Evolutionary conservation across 2,888 invertebrate species (phyloP).

Genomic region (Gymnoscelis rufifasciata): DNA sequence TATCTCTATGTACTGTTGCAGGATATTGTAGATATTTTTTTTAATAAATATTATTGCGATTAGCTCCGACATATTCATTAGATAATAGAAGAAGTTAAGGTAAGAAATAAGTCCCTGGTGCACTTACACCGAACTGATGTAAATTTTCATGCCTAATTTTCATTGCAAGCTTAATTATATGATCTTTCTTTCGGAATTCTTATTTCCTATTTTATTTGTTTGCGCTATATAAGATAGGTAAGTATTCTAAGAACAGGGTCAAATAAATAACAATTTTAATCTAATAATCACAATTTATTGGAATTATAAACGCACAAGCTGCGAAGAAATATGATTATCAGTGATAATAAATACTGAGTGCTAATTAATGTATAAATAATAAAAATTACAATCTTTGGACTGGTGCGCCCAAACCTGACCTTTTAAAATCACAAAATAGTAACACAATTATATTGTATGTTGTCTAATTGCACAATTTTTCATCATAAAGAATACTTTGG

Average conservation of each 20-base stretch:
- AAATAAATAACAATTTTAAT: slow-evolving; percentile 39
- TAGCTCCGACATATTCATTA: no score
- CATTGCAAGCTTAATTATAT: no score
- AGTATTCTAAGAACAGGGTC: background rate
- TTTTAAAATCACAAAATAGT: slow-evolving; percentile 42
- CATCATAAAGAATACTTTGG: slow-evolving; percentile 33
- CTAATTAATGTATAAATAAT: slow-evolving; percentile 63
- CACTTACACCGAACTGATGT: no score
- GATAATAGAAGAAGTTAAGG: no score
- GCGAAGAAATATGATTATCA: slow-evolving; percentile 65
- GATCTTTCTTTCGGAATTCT: background rate
- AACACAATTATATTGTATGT: slow-evolving; percentile 34
- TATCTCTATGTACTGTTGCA: no score
- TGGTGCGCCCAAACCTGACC: slow-evolving; percentile 65
- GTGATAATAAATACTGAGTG: slow-evolving; percentile 70
- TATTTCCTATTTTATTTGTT: background rate
- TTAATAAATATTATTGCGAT: no score
- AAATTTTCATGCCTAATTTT: no score
- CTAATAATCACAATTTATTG: slow-evolving; percentile 76
- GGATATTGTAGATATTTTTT: no score
- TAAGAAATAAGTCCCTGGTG: no score
- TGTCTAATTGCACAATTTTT: slow-evolving; percentile 38
- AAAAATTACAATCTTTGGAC: slow-evolving; percentile 59
- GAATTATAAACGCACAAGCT: slow-evolving; percentile 76
- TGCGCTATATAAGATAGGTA: no score